Evolutionary conservation across 2,797 vertebrate species (phyloP), one percentile per base, ranked within the genome.

Genomic region (Acanthurus lineatus): DNA sequence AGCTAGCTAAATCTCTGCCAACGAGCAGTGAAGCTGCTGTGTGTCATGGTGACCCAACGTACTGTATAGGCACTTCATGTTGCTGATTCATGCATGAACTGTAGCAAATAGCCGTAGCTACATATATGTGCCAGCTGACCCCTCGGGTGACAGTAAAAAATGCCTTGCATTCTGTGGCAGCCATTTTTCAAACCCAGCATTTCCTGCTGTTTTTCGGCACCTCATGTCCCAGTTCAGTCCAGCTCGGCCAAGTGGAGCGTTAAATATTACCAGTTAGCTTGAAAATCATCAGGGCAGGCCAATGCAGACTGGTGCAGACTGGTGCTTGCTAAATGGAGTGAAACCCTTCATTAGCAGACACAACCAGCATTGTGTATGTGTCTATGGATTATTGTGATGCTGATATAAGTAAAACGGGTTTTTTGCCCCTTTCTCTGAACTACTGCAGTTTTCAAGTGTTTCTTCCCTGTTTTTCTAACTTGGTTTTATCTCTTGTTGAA

Each of bases 201-300:
- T 90, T 81, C 77, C 73, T 80, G 69, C 82, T 70, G 60, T 86
- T 75, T 70, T 82, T 86, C 77, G 82, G 77, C 76, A 76, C 71
- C 76, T 82, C 70, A 0, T 83, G 68, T 85, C 86, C 80, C 75
- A 71, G 73, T 35, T 58, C 11, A 8, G 73, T 75, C 70, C 63
- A 38, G 42, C 70, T 79, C 45, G 20, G 85, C 83, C 71, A 86
- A 87, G 67, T 81, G 83, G 86, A 90, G 88, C 89, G 40, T 84
- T 78, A 78, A 76, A 86, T 91, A 73, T 70, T 72, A 82, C 76
- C 84, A 86, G 73, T 89, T 87, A 86, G 58, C 64, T 82, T 5
- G 60, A 76, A 67, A 79, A 85, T 76, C 66, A 76, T 80, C 81
- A 71, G 77, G 72, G 79, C 77, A 73, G 79, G 69, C 78, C 49